These are phyloP conservation scores for Lytechinus variegatus DNA, from an alignment of 35 echinoderm and acorn worm species.

Conservation along the genomic window DNA sequence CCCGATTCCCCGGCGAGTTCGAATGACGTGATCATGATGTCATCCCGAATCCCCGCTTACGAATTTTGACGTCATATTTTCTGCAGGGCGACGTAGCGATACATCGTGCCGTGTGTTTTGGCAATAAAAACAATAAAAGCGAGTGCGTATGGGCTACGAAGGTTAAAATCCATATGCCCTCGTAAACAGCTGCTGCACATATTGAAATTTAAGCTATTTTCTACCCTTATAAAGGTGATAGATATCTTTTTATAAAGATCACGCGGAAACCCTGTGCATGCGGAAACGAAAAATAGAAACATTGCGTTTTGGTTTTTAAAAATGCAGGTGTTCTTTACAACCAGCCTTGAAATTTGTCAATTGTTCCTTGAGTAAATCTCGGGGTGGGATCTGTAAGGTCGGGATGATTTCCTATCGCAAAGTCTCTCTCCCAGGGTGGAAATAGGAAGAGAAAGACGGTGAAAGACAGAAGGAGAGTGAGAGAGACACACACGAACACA, in stretches of 20 bases:
- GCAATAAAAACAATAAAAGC: background rate
- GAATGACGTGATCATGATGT: slow-evolving; percentile 30
- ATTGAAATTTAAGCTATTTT: background rate
- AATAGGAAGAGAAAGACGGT: too few species aligned
- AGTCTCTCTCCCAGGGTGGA: too few species aligned
- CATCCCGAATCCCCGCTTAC: background rate
- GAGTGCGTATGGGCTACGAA: background rate
- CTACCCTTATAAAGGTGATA: background rate
- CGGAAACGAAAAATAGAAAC: background rate
- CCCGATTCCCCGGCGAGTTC: background rate
- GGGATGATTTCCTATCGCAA: too few species aligned
- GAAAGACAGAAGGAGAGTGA: too few species aligned
- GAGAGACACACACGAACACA: too few species aligned
- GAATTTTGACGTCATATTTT: slow-evolving; percentile 40
- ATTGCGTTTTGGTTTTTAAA: background rate
- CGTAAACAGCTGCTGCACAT: background rate
- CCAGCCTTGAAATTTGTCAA: background rate
- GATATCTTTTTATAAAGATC: background rate
- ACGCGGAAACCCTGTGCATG: background rate
- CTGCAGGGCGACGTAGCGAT: background rate
- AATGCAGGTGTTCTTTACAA: background rate
- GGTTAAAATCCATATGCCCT: background rate
- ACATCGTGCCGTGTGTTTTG: background rate
- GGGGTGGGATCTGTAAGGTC: too few species aligned
- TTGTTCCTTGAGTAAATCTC: background rate